A percentile compares a stretch with the other conserved stretches of the same genome.
These are phyloP conservation scores for Tiphia femorata DNA, from an alignment of 2,888 invertebrate species.

Conservation along the genomic window DNA sequence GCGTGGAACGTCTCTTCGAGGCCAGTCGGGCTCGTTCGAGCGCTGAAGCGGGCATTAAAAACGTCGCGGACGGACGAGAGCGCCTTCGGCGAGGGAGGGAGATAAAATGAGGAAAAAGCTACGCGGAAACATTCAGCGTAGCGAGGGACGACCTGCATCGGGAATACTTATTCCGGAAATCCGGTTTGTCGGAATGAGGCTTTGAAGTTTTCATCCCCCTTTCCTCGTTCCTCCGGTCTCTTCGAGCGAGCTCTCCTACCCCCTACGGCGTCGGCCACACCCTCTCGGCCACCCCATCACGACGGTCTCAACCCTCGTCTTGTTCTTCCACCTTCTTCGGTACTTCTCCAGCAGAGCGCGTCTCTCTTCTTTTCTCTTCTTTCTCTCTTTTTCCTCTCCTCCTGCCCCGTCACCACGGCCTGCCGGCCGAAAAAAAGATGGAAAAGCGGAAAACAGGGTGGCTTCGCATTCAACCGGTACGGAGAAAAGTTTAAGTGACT, in stretches of 20 bases:
- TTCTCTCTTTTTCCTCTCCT: neutral
- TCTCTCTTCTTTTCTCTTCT: neutral
- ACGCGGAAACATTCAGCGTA: constrained; percentile 36
- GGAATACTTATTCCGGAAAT: constrained; percentile 47
- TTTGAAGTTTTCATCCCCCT: constrained; percentile 33
- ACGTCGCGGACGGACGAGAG: constrained; percentile 9
- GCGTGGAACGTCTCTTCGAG: too few relatives aligned
- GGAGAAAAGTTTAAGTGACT: constrained; percentile 46
- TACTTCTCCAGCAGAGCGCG: too few relatives aligned
- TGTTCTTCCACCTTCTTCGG: constrained; percentile 16
- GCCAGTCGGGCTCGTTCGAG: constrained; percentile 9
- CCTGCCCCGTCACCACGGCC: neutral
- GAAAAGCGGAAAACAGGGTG: constrained; percentile 22
- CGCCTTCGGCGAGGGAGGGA: constrained; percentile 2
- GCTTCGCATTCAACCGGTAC: constrained; percentile 36
- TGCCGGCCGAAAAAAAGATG: constrained; percentile 19
- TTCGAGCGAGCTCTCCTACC: too few relatives aligned
- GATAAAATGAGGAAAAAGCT: constrained; percentile 9
- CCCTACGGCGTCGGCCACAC: neutral
- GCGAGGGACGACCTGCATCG: constrained; percentile 23
- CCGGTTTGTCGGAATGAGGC: constrained; percentile 38
- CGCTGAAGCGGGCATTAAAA: constrained; percentile 16
- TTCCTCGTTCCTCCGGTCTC: neutral
- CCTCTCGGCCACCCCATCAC: constrained; percentile 12
- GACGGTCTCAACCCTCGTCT: constrained; percentile 13